Conservation (phyloP, 2,797 vertebrate genomes). For the Rhadinocentrus ornatus region DNA sequence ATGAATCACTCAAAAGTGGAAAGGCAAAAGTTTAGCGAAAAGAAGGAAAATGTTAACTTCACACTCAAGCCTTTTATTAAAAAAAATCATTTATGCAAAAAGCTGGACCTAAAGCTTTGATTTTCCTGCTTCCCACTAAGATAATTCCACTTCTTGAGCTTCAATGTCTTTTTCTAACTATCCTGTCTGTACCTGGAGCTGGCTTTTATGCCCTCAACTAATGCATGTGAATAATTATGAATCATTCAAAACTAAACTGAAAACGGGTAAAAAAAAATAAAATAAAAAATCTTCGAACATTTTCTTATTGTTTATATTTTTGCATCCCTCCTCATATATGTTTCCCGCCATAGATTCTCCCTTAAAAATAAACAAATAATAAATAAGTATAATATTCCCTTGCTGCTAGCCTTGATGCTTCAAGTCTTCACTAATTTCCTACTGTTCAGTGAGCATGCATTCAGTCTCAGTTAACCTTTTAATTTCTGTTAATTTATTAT, state of each 20-base stretch:
- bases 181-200: slow-evolving; percentile 40
- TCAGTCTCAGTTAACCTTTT: slow-evolving; percentile 1
- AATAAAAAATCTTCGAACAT: too few species aligned
- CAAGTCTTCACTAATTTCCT: slow-evolving; percentile 27
- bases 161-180: slow-evolving; percentile 70
- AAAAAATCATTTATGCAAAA: slow-evolving; percentile 66
- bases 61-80: slow-evolving; percentile 48
- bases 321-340: not conserved
- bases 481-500: not conserved
- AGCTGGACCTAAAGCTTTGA: slow-evolving; percentile 68
- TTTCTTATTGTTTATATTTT: not conserved
- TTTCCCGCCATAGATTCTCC: not conserved
- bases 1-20: slow-evolving; percentile 63
- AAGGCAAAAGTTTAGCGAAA: slow-evolving; percentile 35
- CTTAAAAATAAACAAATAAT: not conserved
- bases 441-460: slow-evolving; percentile 22
- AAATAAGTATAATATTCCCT: not conserved
- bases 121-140: slow-evolving; percentile 57
- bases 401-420: slow-evolving; percentile 11
- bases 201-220: slow-evolving; percentile 49
- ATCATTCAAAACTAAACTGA: slow-evolving; percentile 15
- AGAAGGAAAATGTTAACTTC: slow-evolving; percentile 31
- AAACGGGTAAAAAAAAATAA: not conserved
- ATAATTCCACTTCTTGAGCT: slow-evolving; percentile 62
- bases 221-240: slow-evolving; percentile 40